phyloP scores from a whole-genome alignment of 2,888 invertebrate genomes.

The Pterobdella sp. region DNA sequence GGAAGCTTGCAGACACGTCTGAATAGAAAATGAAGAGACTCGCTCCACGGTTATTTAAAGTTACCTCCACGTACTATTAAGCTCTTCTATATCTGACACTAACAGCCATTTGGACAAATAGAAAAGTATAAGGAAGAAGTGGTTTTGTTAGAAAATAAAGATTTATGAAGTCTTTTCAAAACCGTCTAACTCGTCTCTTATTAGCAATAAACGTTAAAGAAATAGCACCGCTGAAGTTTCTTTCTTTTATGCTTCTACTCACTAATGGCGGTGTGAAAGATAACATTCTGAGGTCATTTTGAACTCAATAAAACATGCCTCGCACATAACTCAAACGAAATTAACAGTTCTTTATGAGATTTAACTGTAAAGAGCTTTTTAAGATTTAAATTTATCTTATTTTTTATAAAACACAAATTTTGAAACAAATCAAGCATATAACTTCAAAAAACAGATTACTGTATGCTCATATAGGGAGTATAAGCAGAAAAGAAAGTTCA shows the following conservation, averaged over 20 bases:
- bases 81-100: neutral
- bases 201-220: constrained; percentile 5
- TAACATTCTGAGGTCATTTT: neutral
- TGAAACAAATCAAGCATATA: no score
- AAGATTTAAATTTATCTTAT: no score
- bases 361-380: no score
- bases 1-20: neutral
- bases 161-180: constrained; percentile 4
- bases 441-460: no score
- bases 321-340: no score
- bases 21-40: neutral
- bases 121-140: neutral
- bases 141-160: constrained; percentile 1
- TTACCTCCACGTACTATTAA: neutral
- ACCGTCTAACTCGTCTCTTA: constrained; percentile 14
- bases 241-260: neutral
- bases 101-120: neutral
- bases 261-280: neutral
- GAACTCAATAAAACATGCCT: no score
- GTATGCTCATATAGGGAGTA: no score
- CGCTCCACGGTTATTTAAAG: neutral
- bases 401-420: no score
- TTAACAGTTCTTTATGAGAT: no score
- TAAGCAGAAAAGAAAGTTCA: no score
- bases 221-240: neutral